phyloP scores from a whole-genome alignment of 2,797 vertebrate genomes.

The Micrastur ruficollis region DNA sequence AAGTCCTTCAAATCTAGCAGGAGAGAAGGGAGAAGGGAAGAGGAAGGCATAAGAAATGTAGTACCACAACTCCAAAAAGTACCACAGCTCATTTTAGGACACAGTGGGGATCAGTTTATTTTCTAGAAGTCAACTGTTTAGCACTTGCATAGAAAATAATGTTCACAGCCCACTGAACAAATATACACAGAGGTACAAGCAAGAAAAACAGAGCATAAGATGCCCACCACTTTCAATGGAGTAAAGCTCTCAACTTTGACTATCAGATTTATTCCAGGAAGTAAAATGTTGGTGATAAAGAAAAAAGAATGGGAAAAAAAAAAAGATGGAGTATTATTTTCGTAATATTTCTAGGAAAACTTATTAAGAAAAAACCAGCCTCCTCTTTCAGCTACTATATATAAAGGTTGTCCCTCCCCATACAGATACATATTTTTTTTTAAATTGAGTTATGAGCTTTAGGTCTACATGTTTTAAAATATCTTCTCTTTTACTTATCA shows the following conservation, averaged over 20 bases:
- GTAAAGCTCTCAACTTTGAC: not conserved
- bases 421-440: not conserved
- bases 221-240: not conserved
- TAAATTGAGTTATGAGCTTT: not conserved
- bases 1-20: not conserved
- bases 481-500: not conserved
- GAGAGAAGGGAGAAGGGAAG: not conserved
- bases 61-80: not conserved
- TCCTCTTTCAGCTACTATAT: not conserved
- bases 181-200: not conserved
- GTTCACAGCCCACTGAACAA: not conserved
- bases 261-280: not conserved
- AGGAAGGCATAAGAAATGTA: not conserved
- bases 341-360: not conserved
- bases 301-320: not conserved
- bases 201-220: not conserved
- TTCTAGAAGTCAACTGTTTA: not conserved
- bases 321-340: not conserved
- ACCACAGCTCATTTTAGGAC: not conserved
- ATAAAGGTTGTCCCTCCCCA: not conserved
- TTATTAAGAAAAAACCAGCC: not conserved
- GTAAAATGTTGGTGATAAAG: not conserved
- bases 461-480: not conserved
- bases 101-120: not conserved
- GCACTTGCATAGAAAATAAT: not conserved